A percentile compares a stretch with the other conserved stretches of the same genome.
phyloP scores from a whole-genome alignment of 1,140 invertebrate species.

The Drosophila pallidifrons region DNA sequence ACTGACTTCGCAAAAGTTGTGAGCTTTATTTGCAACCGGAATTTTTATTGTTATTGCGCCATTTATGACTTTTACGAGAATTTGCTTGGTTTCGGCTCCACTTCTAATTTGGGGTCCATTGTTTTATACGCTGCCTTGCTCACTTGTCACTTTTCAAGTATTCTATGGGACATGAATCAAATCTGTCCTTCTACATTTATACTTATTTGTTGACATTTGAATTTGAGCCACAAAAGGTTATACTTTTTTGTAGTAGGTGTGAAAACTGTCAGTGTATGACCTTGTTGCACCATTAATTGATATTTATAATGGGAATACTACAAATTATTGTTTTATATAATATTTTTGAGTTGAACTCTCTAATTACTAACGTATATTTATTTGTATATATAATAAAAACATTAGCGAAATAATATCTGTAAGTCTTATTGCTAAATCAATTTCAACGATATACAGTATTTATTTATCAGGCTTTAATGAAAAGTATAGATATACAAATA shows the following conservation, averaged over 20 bases:
- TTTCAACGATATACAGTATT: too few species aligned
- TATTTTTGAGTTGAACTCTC: too few species aligned
- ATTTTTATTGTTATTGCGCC: conserved; percentile 81
- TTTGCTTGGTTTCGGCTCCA: conserved; percentile 39
- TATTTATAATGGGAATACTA: background rate
- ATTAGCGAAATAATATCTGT: too few species aligned
- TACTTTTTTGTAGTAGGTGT: conserved; percentile 15
- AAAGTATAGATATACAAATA: too few species aligned
- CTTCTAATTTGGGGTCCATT: conserved; percentile 68
- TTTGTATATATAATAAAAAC: too few species aligned
- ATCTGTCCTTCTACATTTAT: conserved; percentile 9
- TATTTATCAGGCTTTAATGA: too few species aligned
- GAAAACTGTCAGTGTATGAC: background rate
- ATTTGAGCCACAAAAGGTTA: conserved; percentile 16
- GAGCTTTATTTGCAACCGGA: conserved; percentile 78
- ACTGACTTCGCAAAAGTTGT: conserved; percentile 53
- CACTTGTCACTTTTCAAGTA: conserved; percentile 21
- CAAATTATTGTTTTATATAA: background rate
- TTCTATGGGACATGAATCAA: conserved; percentile 30
- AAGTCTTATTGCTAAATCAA: too few species aligned
- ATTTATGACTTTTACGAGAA: conserved; percentile 77
- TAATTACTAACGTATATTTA: too few species aligned
- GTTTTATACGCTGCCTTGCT: conserved; percentile 39
- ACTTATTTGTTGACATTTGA: conserved; percentile 27
- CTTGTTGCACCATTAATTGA: background rate